Evolutionary conservation across 2,113 vertebrate genomes (phyloP).

Genomic region (Mesoclemmys tuberculata): DNA sequence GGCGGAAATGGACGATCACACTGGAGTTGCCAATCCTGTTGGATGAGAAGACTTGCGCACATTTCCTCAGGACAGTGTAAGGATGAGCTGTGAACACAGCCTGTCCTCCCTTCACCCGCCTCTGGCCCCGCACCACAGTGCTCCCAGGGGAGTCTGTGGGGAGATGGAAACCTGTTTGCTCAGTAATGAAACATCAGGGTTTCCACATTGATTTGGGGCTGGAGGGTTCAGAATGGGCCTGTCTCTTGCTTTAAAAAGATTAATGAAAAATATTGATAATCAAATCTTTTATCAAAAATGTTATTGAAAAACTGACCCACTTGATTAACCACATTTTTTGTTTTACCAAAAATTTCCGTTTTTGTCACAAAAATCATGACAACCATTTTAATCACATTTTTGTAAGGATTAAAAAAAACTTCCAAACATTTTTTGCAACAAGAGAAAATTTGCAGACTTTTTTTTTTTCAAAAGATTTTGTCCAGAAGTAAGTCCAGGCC

Average conservation of each 20-base stretch:
- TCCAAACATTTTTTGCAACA: neutral
- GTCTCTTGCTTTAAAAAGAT: neutral
- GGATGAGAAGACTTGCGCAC: neutral
- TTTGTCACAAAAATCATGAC: neutral
- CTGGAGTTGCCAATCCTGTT: constrained; percentile 82
- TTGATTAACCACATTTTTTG: neutral
- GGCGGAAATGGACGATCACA: constrained; percentile 83
- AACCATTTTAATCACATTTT: neutral
- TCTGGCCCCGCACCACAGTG: neutral
- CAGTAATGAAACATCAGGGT: neutral
- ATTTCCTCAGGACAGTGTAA: neutral
- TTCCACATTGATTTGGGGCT: neutral
- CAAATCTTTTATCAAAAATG: neutral
- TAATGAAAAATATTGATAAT: neutral
- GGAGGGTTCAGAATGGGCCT: neutral
- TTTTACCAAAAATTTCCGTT: neutral
- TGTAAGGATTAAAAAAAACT: neutral
- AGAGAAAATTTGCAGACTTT: neutral
- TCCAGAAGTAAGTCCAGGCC: neutral
- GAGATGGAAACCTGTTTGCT: neutral
- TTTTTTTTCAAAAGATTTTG: neutral
- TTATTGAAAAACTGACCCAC: neutral
- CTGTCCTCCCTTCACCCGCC: neutral
- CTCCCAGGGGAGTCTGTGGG: neutral
- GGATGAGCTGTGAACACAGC: too few relatives aligned